A percentile compares a stretch with the other conserved stretches of the same genome.
Evolutionary conservation across 2,113 vertebrate species (phyloP).

Genomic region (Corythornis madagascariensis): DNA sequence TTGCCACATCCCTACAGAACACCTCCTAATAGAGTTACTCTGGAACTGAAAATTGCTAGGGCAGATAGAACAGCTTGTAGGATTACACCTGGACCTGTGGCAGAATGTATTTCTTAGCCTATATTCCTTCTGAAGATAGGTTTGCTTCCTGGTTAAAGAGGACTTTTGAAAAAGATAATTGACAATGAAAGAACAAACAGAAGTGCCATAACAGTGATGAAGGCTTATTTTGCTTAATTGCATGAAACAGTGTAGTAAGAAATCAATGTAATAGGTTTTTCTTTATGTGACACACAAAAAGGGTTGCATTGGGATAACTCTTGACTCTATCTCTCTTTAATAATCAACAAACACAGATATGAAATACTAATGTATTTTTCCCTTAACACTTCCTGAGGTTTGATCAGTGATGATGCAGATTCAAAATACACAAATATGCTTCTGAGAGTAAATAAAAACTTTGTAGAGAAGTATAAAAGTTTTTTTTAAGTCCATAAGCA

Average conservation of each 20-base stretch:
- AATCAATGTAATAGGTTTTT: not conserved
- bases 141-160: not conserved
- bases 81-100: not conserved
- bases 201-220: not conserved
- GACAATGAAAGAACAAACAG: not conserved
- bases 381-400: not conserved
- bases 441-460: not conserved
- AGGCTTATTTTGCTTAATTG: not conserved
- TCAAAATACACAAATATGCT: not conserved
- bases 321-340: not conserved
- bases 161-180: not conserved
- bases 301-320: not conserved
- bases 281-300: not conserved
- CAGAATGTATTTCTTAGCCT: not conserved
- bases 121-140: not conserved
- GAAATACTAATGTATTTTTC: not conserved
- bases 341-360: not conserved
- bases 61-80: not conserved
- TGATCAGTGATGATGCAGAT: not conserved
- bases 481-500: not conserved
- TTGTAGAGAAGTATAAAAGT: not conserved
- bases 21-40: not conserved
- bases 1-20: fast-evolving
- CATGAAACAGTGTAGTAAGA: not conserved
- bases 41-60: not conserved